Base-by-base conservation (phyloP, 2,797 vertebrate genomes). In the Halcyon leucocephala region DNA sequence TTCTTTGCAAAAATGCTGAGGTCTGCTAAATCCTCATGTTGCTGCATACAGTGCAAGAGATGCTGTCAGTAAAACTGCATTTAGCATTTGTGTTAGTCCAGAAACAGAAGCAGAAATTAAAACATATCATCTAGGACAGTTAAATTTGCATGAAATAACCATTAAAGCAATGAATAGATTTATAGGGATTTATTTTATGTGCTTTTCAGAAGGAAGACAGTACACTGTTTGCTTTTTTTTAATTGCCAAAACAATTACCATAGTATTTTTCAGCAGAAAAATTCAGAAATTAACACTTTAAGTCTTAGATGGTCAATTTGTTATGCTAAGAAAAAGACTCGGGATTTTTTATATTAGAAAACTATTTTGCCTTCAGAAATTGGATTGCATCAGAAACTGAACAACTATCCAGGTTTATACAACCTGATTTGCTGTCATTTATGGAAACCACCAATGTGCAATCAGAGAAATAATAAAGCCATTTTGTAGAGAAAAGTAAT, bases 71-170 rank as follows among this genome's bases (percentile, higher is more conserved):
- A 86, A 83, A 86, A 65, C 13, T 44, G 13, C 42, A 70, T 86
- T 87, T 78, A 93, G 29, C 8, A n/a, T 65, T 92, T 92, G 29
- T 89, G 52, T 78, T 84, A 79, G 42, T 95, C 79, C 76, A 91
- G 86, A 91, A 61, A 82, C 70, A 94, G 83, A 92, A 92, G 17
- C 7, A 88, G 79, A 92, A 96, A 91, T 93, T 85, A 94, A 94
- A 94, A 62, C 31, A 54, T 79, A 41, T 17, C 21, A 72, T 90
- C 64, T 88, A 93, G 54, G 37, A 89, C 67, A n/a, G 81, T 92
- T 93, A 95, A 86, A 94, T 95, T 93, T 86, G 73, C 91, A 95
- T 94, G 94, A 82, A 55, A 42, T 92, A 94, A 90, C 90, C 90
- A 90, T 95, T 88, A 94, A 42, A 89, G 11, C 24, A 93, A 94